A percentile compares a stretch with the other conserved stretches of the same genome.
Conservation (phyloP, 2,113 vertebrate species). For the Microcebus ravelobensis region DNA sequence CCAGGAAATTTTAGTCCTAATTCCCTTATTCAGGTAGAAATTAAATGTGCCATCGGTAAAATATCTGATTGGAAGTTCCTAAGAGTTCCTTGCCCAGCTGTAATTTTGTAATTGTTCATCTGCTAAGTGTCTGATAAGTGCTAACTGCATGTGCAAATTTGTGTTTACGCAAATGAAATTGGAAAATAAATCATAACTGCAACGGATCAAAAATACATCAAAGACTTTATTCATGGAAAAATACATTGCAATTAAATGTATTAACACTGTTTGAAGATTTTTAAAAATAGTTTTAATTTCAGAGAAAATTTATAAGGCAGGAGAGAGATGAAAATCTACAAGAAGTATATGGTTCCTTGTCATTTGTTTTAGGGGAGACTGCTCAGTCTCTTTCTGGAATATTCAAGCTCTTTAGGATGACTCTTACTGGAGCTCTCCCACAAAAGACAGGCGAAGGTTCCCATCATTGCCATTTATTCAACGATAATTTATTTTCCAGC, state of each 20-base stretch:
- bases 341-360: neutral
- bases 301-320: neutral
- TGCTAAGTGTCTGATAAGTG: neutral
- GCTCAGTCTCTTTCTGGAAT: neutral
- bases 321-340: neutral
- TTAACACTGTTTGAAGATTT: neutral
- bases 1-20: neutral
- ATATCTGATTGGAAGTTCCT: neutral
- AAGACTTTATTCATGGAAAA: neutral
- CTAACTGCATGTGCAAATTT: neutral
- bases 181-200: neutral
- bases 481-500: slow-evolving; percentile 34
- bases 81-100: neutral
- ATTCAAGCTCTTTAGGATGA: neutral
- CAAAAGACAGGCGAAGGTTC: neutral
- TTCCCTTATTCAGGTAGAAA: neutral
- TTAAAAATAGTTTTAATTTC: neutral
- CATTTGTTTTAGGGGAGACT: neutral
- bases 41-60: neutral
- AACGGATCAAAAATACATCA: neutral
- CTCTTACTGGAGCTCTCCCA: neutral
- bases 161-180: neutral
- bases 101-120: neutral
- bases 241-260: neutral
- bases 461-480: slow-evolving; percentile 53